Percentiles rank a stretch among this genome's conserved stretches.
phyloP scores from a whole-genome alignment of 2,113 vertebrate genomes.

The Lanius ludovicianus region DNA sequence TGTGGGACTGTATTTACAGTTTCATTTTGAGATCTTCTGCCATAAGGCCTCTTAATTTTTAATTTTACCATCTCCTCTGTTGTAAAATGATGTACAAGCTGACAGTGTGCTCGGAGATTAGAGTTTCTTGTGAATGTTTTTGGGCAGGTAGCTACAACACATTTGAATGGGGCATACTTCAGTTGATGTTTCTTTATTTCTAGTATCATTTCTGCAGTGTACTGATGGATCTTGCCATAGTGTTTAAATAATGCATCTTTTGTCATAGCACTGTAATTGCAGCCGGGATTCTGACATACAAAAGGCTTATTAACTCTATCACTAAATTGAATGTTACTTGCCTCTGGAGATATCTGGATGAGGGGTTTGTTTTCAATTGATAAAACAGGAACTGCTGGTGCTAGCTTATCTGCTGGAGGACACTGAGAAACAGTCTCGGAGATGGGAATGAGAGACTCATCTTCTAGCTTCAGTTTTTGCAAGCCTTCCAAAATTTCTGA shows the following conservation, averaged over 20 bases:
- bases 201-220: conserved; percentile 88
- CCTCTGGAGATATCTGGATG: conserved; percentile 68
- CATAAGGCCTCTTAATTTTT: conserved; percentile 84
- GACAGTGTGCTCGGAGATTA: conserved; percentile 92
- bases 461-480: conserved; percentile 83
- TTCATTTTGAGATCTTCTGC: conserved; percentile 76
- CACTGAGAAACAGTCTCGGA: conserved; percentile 42
- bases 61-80: conserved; percentile 87
- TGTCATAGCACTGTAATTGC: conserved; percentile 88
- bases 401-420: conserved; percentile 30
- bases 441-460: conserved; percentile 58
- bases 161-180: conserved; percentile 92
- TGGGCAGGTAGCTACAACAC: conserved; percentile 85
- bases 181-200: conserved; percentile 88
- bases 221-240: conserved; percentile 89
- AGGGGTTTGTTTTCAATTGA: conserved; percentile 45
- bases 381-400: conserved; percentile 57
- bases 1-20: conserved; percentile 17
- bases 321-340: conserved; percentile 58
- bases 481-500: conserved; percentile 85
- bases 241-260: conserved; percentile 92
- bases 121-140: conserved; percentile 97
- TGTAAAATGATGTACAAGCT: conserved; percentile 87
- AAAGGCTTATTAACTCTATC: conserved; percentile 84
- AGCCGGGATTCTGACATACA: conserved; percentile 83